phyloP scores from a whole-genome alignment of 2,113 vertebrate species.

The Protomyctophum bolini region DNA sequence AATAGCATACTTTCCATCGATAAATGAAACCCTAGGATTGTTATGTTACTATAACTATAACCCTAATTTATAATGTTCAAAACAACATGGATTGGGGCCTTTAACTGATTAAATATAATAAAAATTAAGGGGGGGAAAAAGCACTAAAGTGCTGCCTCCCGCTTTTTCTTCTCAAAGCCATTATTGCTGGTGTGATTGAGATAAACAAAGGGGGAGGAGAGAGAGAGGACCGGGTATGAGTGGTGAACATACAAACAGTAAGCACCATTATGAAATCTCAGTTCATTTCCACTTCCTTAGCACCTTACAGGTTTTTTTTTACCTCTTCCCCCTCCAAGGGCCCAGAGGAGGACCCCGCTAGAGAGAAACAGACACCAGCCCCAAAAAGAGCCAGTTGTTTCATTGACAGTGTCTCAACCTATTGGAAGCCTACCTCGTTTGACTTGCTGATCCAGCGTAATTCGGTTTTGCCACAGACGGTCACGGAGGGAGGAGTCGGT shows the following conservation, averaged over 20 bases:
- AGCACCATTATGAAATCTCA: slow-evolving; percentile 75
- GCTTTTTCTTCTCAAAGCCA: slow-evolving; percentile 38
- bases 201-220: slow-evolving; percentile 21
- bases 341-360: slow-evolving; percentile 15
- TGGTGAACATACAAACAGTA: slow-evolving; percentile 64
- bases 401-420: slow-evolving; percentile 11
- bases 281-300: slow-evolving; percentile 44
- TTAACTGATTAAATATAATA: no score
- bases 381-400: not conserved
- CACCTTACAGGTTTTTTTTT: slow-evolving; percentile 35
- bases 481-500: slow-evolving; percentile 5
- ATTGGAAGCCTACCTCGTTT: not conserved
- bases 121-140: not conserved
- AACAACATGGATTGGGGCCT: no score
- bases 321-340: not conserved
- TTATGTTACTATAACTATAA: no score
- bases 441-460: slow-evolving; percentile 21
- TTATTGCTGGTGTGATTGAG: slow-evolving; percentile 82
- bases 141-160: slow-evolving; percentile 35
- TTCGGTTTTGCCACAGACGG: slow-evolving; percentile 18
- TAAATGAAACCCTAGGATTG: no score
- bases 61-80: no score
- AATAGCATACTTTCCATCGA: no score
- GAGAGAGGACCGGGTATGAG: slow-evolving; percentile 23
- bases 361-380: slow-evolving; percentile 17